Evolutionary conservation across 1,140 invertebrate species (phyloP), one percentile per base, ranked within the genome.

Genomic region (Diploscapter pachys): DNA sequence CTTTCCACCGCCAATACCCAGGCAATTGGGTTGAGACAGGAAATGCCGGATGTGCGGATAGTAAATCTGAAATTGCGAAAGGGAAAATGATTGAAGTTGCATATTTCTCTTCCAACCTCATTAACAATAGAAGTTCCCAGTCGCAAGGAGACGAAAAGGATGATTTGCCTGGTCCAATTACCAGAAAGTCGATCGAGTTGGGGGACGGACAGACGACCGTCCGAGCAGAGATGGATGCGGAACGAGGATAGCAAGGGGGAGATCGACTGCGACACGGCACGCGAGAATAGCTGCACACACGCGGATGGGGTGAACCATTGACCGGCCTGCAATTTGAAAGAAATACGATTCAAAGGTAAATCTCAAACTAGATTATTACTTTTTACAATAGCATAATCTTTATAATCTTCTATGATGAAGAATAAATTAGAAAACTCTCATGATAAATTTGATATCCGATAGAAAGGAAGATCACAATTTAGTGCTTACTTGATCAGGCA

Each of bases 1-100:
- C 81, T 92, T 89, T 5, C 94, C 93, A 3, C 94, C 94, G 82
- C 95, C 94, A 59, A 96, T 91, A 49, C 94, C 94, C 79, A 95
- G 90, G 81, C 92, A 94, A 79, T 90, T 89, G 73, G 93, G 90
- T 75, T 93, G 87, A 68, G 90, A 91, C 5, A 96, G 88, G 4
- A 95, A 84, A 55, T 90, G 89, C 71, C 92, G 85, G 4, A 96
- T 87, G 85, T 92, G 93, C 4, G n/a, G 31, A 31, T 74, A 62
- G 65, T 78, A 78, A 11, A 75, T 59, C 74, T 78, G 48, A 71
- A 76, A 76, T 6, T 57, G 50, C 11, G 4, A 11, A 48, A 6
- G 1, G 53, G 13, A 70, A 51, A 67, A n/a, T 2, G 52, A 4
- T 9, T 31, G 61, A 9, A 72, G 5, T 57, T 56, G 51, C 31